These are phyloP conservation scores for Drosophila saltans DNA, from an alignment of 1,140 invertebrate genomes.

Conservation along the genomic window DNA sequence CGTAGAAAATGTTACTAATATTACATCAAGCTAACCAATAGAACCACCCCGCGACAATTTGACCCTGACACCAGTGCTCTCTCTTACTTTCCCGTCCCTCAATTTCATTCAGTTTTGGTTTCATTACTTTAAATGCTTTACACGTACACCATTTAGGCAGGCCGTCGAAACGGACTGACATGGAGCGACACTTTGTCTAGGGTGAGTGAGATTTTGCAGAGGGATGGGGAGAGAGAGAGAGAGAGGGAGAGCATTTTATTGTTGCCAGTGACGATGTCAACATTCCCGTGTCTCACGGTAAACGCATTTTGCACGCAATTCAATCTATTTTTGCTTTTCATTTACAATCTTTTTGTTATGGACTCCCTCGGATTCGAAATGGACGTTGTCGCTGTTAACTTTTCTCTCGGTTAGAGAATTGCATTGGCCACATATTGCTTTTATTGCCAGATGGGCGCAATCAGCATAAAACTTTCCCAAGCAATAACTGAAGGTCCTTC, in stretches of 20 bases:
- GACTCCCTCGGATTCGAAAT: conserved; percentile 20
- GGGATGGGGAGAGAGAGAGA: too few species aligned
- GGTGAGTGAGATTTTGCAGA: conserved; percentile 26
- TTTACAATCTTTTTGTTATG: conserved; percentile 73
- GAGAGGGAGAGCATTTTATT: conserved; percentile 59
- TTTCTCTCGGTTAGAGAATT: conserved; percentile 2
- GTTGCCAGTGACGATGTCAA: conserved; percentile 33
- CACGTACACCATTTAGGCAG: conserved; percentile 71
- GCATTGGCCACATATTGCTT: conserved; percentile 56
- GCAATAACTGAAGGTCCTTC: neutral
- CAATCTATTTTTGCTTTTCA: conserved; percentile 75
- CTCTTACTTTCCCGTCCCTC: neutral
- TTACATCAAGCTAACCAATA: neutral
- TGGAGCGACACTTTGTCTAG: conserved; percentile 46
- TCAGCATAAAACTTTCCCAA: neutral
- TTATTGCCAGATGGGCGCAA: conserved; percentile 30
- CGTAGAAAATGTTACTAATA: conserved; percentile 71
- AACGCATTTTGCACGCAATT: conserved; percentile 80
- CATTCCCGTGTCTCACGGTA: conserved; percentile 43
- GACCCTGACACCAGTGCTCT: neutral
- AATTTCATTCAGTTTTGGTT: conserved; percentile 37
- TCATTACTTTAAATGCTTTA: conserved; percentile 81
- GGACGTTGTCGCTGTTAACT: neutral
- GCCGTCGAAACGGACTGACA: conserved; percentile 35
- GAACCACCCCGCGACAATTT: conserved; percentile 18